Conservation (phyloP, 2,113 vertebrate species). For the Oncorhynchus tshawytscha region DNA sequence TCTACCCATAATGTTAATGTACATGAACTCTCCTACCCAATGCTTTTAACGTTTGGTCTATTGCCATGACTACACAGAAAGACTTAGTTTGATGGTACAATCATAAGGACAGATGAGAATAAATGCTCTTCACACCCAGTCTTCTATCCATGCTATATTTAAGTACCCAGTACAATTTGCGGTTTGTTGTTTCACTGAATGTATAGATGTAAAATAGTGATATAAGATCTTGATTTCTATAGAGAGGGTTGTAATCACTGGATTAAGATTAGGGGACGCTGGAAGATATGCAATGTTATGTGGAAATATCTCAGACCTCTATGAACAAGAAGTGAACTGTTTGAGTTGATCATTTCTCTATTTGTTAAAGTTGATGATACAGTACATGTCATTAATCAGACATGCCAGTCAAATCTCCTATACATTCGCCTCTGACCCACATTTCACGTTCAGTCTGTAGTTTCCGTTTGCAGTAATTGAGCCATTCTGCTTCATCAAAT, state of each 20-base stretch:
- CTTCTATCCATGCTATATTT: conserved; percentile 45
- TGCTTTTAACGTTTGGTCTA: conserved; percentile 24
- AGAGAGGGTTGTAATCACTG: conserved; percentile 41
- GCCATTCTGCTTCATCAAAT: background rate
- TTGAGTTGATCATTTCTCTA: background rate
- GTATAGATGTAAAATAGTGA: conserved; percentile 39
- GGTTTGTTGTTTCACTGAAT: conserved; percentile 41
- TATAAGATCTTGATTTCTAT: conserved; percentile 37
- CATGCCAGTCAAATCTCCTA: conserved; percentile 11
- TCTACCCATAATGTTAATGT: conserved; percentile 29
- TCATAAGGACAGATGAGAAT: conserved; percentile 51
- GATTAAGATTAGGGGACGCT: conserved; percentile 31
- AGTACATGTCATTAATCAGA: conserved; percentile 1
- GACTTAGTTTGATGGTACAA: conserved; percentile 67
- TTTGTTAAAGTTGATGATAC: background rate
- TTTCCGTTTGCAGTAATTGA: background rate
- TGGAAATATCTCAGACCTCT: background rate
- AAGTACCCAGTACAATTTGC: conserved; percentile 35
- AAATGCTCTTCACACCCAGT: conserved; percentile 48
- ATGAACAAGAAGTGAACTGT: background rate
- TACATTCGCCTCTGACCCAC: background rate
- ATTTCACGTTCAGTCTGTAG: background rate
- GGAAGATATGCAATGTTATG: conserved; percentile 1
- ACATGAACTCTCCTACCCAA: conserved; percentile 39
- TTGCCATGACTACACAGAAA: conserved; percentile 31